Evolutionary conservation across 2,888 invertebrate species (phyloP).

Genomic region (Podotricha telesiphe): DNA sequence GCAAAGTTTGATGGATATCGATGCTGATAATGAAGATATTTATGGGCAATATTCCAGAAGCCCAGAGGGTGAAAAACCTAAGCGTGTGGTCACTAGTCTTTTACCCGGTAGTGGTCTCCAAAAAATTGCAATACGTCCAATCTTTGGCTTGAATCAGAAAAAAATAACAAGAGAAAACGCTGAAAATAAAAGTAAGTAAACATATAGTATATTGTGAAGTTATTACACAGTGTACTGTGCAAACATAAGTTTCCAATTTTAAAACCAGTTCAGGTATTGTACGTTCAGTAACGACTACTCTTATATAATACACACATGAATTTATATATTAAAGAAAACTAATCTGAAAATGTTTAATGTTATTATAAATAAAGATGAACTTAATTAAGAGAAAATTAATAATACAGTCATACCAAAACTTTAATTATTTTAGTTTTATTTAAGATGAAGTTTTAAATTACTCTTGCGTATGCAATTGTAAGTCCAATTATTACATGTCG

Average conservation of each 20-base stretch:
- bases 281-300: neutral
- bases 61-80: conserved; percentile 69
- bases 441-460: neutral
- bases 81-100: conserved; percentile 67
- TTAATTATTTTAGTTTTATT: neutral
- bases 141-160: conserved; percentile 63
- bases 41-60: conserved; percentile 61
- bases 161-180: conserved; percentile 57
- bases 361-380: neutral
- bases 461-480: neutral
- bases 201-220: neutral
- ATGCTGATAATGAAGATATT: conserved; percentile 68
- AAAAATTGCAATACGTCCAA: conserved; percentile 66
- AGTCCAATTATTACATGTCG: neutral
- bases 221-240: neutral
- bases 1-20: conserved; percentile 74
- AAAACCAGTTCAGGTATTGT: neutral
- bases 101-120: conserved; percentile 77
- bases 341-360: neutral
- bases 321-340: neutral
- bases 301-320: neutral
- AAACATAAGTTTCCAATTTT: neutral
- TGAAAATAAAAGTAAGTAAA: conserved; percentile 61
- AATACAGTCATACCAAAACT: too few relatives aligned
- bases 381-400: too few relatives aligned